phyloP scores from a whole-genome alignment of 1,140 invertebrate species.

The Nasonia giraulti region DNA sequence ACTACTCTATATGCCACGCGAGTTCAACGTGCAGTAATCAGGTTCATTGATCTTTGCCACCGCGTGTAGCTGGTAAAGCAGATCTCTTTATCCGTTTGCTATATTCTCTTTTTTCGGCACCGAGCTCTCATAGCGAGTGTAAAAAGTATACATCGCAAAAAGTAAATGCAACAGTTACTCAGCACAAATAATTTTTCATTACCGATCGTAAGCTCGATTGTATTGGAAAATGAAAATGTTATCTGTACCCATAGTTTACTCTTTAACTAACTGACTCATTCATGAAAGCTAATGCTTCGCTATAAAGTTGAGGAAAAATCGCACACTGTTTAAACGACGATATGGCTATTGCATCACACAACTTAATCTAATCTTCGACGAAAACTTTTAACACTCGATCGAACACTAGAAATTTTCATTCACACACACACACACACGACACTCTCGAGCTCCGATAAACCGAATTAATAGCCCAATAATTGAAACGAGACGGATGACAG shows the following conservation, averaged over 20 bases:
- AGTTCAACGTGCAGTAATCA: constrained; percentile 17
- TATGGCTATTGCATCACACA: no score
- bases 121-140: no score
- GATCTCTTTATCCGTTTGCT: background rate
- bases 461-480: background rate
- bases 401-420: background rate
- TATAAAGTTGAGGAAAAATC: background rate
- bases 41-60: constrained; percentile 37
- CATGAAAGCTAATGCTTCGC: background rate
- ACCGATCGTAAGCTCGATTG: no score
- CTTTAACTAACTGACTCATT: background rate
- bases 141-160: background rate
- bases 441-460: background rate
- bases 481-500: background rate
- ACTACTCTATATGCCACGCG: background rate
- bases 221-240: background rate
- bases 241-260: background rate
- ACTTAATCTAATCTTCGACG: no score
- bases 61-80: background rate
- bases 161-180: background rate
- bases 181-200: background rate
- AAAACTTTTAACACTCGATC: no score
- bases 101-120: background rate
- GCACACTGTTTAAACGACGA: no score
- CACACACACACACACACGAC: background rate